These are phyloP conservation scores for Pecten maximus DNA, from an alignment of 2,888 invertebrate species.

Conservation along the genomic window DNA sequence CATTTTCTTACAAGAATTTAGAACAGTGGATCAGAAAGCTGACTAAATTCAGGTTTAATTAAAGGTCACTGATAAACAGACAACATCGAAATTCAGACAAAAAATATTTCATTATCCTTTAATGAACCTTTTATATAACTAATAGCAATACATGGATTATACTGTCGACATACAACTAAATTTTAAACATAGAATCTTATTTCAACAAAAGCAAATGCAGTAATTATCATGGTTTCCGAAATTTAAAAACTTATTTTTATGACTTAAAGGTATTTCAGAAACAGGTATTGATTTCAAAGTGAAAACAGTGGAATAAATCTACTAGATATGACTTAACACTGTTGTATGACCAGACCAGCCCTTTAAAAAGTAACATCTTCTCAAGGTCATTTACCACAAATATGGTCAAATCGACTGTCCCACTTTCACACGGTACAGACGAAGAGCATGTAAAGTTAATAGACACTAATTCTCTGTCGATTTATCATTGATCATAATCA, in stretches of 20 bases:
- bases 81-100: too few relatives aligned
- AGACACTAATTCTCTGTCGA: constrained; percentile 5
- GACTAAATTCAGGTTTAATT: too few relatives aligned
- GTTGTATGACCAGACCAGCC: not conserved
- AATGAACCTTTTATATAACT: too few relatives aligned
- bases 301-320: not conserved
- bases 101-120: too few relatives aligned
- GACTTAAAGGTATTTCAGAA: not conserved
- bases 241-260: too few relatives aligned
- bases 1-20: not conserved
- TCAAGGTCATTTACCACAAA: not conserved
- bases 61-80: too few relatives aligned
- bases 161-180: too few relatives aligned
- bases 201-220: too few relatives aligned
- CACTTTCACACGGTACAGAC: not conserved
- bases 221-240: too few relatives aligned
- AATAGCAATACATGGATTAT: too few relatives aligned
- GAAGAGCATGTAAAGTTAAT: not conserved
- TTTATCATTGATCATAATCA: constrained; percentile 9
- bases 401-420: not conserved
- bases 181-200: too few relatives aligned
- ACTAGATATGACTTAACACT: too few relatives aligned
- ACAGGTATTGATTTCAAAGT: not conserved
- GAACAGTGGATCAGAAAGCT: not conserved
- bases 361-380: not conserved